Conservation (phyloP, 1,140 invertebrate genomes). For the Batillaria attramentaria region DNA sequence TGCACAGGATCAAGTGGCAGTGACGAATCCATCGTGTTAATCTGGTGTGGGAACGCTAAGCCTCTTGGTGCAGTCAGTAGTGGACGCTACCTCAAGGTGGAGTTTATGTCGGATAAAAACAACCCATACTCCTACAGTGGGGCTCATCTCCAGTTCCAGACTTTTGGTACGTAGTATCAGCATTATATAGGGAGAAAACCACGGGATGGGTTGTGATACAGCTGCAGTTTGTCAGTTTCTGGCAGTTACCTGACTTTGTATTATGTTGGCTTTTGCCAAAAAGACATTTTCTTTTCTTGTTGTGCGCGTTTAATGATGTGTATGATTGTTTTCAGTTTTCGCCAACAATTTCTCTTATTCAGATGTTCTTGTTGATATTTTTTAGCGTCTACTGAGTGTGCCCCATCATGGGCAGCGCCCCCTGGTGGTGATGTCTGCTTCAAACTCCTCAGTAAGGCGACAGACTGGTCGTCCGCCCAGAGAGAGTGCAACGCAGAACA, state of each 20-base stretch:
- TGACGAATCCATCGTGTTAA: slow-evolving; percentile 2
- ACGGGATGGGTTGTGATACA: too few relatives aligned
- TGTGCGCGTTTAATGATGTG: too few relatives aligned
- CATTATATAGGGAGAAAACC: too few relatives aligned
- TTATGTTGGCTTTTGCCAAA: too few relatives aligned
- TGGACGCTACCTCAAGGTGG: slow-evolving; percentile 5
- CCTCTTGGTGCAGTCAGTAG: slow-evolving; percentile 16
- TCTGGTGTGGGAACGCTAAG: background rate
- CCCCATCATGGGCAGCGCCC: slow-evolving; percentile 1
- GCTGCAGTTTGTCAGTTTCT: too few relatives aligned
- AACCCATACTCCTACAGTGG: slow-evolving; percentile 5
- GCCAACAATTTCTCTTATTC: too few relatives aligned
- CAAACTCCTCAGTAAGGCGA: slow-evolving; percentile 6
- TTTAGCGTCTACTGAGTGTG: slow-evolving; percentile 5
- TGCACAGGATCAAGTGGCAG: too few relatives aligned
- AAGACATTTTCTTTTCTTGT: too few relatives aligned
- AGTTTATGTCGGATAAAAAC: slow-evolving; percentile 24
- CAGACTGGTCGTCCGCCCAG: slow-evolving; percentile 17
- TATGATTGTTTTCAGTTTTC: too few relatives aligned
- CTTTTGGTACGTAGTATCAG: slow-evolving; percentile 17
- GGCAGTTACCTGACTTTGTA: too few relatives aligned
- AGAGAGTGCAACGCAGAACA: slow-evolving; percentile 8
- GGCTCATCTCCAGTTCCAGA: background rate
- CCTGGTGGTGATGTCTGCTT: background rate
- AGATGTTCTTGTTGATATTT: too few relatives aligned